Conservation (phyloP, 2,113 vertebrate genomes). For the Siniperca chuatsi region DNA sequence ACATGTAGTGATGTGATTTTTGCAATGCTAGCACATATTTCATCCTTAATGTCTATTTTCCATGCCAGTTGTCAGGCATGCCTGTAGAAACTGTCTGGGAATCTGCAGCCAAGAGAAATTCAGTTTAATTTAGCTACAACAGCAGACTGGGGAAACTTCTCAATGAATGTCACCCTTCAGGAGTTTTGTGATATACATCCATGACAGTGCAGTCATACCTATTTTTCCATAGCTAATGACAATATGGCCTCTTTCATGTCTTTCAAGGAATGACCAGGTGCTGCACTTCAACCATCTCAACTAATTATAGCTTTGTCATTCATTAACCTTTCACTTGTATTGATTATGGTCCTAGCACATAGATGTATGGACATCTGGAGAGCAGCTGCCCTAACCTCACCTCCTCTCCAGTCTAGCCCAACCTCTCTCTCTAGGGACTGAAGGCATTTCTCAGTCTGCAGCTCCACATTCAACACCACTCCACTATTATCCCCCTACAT, state of each 20-base stretch:
- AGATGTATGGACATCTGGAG: slow-evolving; percentile 72
- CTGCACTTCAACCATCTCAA: not conserved
- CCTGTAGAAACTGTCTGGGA: slow-evolving; percentile 25
- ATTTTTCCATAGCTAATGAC: not conserved
- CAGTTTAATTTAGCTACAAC: slow-evolving; percentile 18
- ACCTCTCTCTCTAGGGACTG: slow-evolving; percentile 64
- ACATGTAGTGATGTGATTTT: slow-evolving; percentile 43
- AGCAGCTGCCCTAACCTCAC: slow-evolving; percentile 74
- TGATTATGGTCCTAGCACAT: not conserved
- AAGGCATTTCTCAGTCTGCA: slow-evolving; percentile 72
- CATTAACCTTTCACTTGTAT: not conserved
- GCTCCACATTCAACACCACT: slow-evolving; percentile 65
- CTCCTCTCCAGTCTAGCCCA: slow-evolving; percentile 54
- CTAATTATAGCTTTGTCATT: not conserved
- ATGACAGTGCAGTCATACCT: not conserved
- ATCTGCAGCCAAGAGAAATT: slow-evolving; percentile 41
- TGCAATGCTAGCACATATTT: slow-evolving; percentile 45
- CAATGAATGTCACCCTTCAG: not conserved
- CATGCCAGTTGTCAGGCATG: slow-evolving; percentile 28
- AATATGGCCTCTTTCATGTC: not conserved
- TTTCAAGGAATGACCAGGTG: not conserved
- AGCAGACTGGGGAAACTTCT: not conserved
- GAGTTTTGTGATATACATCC: slow-evolving; percentile 3
- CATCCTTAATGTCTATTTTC: slow-evolving; percentile 36
- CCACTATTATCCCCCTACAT: slow-evolving; percentile 64